Base-by-base conservation (phyloP, 2,888 invertebrate genomes). In the Cerastis leucographa region DNA sequence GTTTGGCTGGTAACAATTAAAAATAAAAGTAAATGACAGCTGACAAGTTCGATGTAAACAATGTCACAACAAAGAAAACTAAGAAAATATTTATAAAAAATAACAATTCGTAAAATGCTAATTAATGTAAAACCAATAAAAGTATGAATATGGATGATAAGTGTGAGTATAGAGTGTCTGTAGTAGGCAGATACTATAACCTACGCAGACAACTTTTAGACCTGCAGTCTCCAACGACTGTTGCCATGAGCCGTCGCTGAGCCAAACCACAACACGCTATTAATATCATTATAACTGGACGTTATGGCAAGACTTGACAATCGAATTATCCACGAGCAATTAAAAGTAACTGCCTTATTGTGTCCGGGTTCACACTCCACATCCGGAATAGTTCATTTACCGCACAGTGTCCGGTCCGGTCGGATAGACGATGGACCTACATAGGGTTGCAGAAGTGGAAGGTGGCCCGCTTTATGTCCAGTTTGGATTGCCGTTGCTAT, bases 371-470 rank as follows among this genome's bases (percentile, higher is more conserved):
- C 87, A 84, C n/a, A 17, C n/a, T 59, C 11, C 4, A 76, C 65
- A 76, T 84, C 85, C 84, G 76, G 84, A 70, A 76, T 73, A 84
- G 84, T 80, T 84, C 85, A 67, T 84, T 62, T 80, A 46, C 86
- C 79, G 86, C 35, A 40, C 11, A 22, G 44, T 46, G 40, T 51
- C 80, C 49, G 71, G 56, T n/a, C 40, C 6, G 8, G 62, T 19
- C 40, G n/a, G 65, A 8, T 17, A 6, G n/a, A 42, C 61, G 65
- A 12, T 17, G 9, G n/a, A 42, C 61, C 7, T 22, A 42, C 59
- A 42, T n/a, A 49, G 65, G 79, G 78, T 29, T 17, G 40, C n/a
- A 42, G 9, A 35, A 9, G 29, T 42, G 49, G 46, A 51, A 64
- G 59, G 61, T 40, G 44, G 62, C 25, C 19, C 51, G 29, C 7